phyloP scores from a whole-genome alignment of 1,140 invertebrate genomes.

The Drosophila pectinifera region DNA sequence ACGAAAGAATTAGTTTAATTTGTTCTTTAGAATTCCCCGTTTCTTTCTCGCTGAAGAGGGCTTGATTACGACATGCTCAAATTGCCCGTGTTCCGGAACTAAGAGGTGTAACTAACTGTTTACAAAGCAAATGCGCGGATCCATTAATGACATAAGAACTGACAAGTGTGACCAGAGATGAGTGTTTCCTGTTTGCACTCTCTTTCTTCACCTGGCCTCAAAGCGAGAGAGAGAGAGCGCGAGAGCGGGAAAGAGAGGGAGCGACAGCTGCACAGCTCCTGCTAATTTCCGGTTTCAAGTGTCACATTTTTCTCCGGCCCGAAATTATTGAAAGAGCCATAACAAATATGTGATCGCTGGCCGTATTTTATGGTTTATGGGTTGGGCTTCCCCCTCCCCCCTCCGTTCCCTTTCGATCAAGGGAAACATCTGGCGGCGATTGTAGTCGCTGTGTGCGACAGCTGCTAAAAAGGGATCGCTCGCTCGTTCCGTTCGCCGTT shows the following conservation, averaged over 20 bases:
- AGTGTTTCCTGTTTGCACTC: slow-evolving; percentile 25
- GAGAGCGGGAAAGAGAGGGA: slow-evolving; percentile 30
- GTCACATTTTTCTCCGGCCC: slow-evolving; percentile 60
- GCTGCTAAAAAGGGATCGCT: slow-evolving; percentile 70
- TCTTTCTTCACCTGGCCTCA: slow-evolving; percentile 19
- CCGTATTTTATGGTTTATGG: slow-evolving; percentile 69
- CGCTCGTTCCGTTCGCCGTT: slow-evolving; percentile 12
- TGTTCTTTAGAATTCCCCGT: slow-evolving; percentile 5
- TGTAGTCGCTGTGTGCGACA: slow-evolving; percentile 48
- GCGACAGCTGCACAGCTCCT: slow-evolving; percentile 66
- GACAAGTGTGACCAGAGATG: slow-evolving; percentile 27
- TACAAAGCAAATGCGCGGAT: slow-evolving; percentile 10
- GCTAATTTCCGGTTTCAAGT: slow-evolving; percentile 82
- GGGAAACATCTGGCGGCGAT: slow-evolving; percentile 69
- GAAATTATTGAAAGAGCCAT: slow-evolving; percentile 77
- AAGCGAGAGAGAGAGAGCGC: neutral
- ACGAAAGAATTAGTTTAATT: slow-evolving; percentile 1
- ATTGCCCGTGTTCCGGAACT: slow-evolving; percentile 39
- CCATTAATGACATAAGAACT: slow-evolving; percentile 24
- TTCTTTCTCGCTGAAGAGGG: slow-evolving; percentile 1
- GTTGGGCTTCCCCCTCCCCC: slow-evolving; percentile 46
- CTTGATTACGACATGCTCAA: slow-evolving; percentile 16
- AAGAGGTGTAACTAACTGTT: slow-evolving; percentile 52
- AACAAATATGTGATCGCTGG: slow-evolving; percentile 57
- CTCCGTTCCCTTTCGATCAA: slow-evolving; percentile 15